Conservation (phyloP, 2,113 vertebrate species). For the Paramisgurnus dabryanus region DNA sequence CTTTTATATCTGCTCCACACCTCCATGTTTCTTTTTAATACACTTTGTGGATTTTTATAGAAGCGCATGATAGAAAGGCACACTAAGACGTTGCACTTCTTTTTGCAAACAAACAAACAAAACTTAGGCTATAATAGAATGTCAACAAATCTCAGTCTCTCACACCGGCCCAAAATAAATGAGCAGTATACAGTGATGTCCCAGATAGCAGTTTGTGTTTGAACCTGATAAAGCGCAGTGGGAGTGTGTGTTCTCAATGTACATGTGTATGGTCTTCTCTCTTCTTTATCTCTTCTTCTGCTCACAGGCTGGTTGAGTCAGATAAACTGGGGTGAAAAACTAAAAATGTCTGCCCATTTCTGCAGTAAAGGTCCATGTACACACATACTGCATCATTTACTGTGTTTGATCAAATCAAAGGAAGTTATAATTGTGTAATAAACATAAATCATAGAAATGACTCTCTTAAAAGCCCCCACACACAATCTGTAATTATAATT, state of each 20-base stretch:
- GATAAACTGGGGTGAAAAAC: conserved; percentile 62
- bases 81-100: neutral
- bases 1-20: neutral
- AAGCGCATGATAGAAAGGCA: neutral
- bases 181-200: conserved; percentile 24
- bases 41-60: conserved; percentile 4
- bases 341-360: neutral
- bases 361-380: conserved; percentile 6
- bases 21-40: neutral
- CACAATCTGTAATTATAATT: neutral
- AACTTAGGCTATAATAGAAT: conserved; percentile 7
- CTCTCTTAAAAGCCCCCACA: neutral
- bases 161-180: conserved; percentile 19
- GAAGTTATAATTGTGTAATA: neutral
- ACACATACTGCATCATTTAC: neutral
- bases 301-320: conserved; percentile 69
- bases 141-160: conserved; percentile 19
- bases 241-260: conserved; percentile 54
- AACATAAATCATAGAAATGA: too few species aligned
- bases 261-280: conserved; percentile 51
- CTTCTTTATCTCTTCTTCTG: conserved; percentile 69
- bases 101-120: conserved; percentile 11
- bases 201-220: conserved; percentile 39
- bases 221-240: conserved; percentile 58
- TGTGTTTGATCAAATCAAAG: neutral